These are phyloP conservation scores for Asarcornis scutulata DNA, from an alignment of 2,113 vertebrate species.

Conservation along the genomic window DNA sequence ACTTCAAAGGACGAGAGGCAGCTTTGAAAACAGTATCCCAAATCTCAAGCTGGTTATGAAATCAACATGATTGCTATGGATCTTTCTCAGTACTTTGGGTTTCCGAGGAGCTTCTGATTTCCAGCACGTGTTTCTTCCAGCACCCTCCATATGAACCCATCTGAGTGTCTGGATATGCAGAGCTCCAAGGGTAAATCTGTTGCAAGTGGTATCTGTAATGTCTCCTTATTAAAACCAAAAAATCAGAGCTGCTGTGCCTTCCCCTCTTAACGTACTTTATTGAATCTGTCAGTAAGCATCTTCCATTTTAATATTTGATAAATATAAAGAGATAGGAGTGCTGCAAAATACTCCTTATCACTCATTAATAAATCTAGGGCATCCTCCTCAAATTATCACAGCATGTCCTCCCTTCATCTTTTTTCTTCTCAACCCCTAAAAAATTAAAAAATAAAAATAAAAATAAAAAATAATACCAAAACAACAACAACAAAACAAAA, in stretches of 20 bases:
- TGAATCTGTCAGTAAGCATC: slow-evolving; percentile 60
- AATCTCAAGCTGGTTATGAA: not conserved
- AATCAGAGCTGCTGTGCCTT: slow-evolving; percentile 49
- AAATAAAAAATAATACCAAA: slow-evolving; percentile 55
- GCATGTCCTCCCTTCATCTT: not conserved
- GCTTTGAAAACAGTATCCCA: slow-evolving; percentile 3
- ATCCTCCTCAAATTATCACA: slow-evolving; percentile 46
- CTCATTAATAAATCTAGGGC: slow-evolving; percentile 19
- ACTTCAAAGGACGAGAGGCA: not conserved
- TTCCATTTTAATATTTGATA: slow-evolving; percentile 80
- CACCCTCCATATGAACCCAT: not conserved
- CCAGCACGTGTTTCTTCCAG: not conserved
- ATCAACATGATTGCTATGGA: not conserved
- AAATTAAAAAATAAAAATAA: slow-evolving; percentile 20
- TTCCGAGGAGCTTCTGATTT: not conserved
- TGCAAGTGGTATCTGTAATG: slow-evolving; percentile 18
- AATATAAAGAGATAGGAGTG: slow-evolving; percentile 55
- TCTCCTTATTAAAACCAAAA: slow-evolving; percentile 63
- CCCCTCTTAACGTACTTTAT: slow-evolving; percentile 63
- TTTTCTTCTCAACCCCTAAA: not conserved
- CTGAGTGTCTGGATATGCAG: not conserved
- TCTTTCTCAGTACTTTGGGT: not conserved
- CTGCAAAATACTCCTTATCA: slow-evolving; percentile 35
- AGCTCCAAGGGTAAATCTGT: not conserved
- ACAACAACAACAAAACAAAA: not conserved